A percentile compares a stretch with the other conserved stretches of the same genome.
Conservation (phyloP, 92 coral and sea anemone species). For the Parazoanthus atlanticus region DNA sequence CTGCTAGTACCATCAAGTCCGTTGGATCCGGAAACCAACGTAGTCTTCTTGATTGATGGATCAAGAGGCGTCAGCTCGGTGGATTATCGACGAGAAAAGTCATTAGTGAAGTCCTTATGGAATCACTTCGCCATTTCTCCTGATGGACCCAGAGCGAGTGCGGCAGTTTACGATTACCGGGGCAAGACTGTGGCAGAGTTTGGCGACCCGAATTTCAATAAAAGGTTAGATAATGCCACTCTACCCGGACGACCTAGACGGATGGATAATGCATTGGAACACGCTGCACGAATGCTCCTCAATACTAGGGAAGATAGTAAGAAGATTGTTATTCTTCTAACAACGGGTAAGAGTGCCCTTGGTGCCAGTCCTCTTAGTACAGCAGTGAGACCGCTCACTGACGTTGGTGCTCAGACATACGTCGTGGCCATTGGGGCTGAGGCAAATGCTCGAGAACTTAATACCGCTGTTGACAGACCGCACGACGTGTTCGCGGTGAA, state of each 20-base stretch:
- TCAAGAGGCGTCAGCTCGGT: constrained; percentile 29
- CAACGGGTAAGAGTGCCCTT: constrained; percentile 14
- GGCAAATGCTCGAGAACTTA: background rate
- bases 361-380: constrained; percentile 3
- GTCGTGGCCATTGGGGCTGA: constrained; percentile 25
- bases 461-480: constrained; percentile 28
- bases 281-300: constrained; percentile 26
- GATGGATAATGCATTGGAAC: constrained; percentile 35
- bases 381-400: constrained; percentile 18
- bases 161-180: constrained; percentile 14
- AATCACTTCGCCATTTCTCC: constrained; percentile 41
- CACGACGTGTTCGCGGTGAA: constrained; percentile 26
- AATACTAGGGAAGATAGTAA: constrained; percentile 18
- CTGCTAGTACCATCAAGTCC: constrained; percentile 33
- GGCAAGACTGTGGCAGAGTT: constrained; percentile 19
- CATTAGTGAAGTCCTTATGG: constrained; percentile 39
- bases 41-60: constrained; percentile 44
- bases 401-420: constrained; percentile 33
- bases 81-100: constrained; percentile 36
- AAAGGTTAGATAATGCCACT: constrained; percentile 27
- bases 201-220: constrained; percentile 14
- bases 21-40: constrained; percentile 33
- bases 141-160: constrained; percentile 37
- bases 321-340: constrained; percentile 24
- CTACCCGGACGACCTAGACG: constrained; percentile 31